These are phyloP conservation scores for Ectropis grisescens DNA, from an alignment of 1,140 invertebrate species.

Conservation along the genomic window DNA sequence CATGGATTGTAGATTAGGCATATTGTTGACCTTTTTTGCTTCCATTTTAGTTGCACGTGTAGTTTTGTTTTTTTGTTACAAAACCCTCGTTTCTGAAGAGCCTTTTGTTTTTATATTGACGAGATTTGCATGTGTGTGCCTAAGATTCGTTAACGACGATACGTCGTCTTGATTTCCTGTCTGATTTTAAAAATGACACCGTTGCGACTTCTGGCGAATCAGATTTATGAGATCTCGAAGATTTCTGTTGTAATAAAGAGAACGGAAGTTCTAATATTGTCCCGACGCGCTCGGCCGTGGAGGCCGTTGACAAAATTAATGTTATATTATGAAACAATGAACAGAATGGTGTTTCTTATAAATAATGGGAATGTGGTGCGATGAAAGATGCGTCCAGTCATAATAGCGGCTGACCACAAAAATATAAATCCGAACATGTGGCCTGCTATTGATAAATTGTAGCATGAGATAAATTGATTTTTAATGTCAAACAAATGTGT, in stretches of 20 bases:
- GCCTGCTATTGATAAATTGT: slow-evolving; percentile 22
- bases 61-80: slow-evolving; percentile 41
- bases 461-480: slow-evolving; percentile 3
- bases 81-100: slow-evolving; percentile 24
- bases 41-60: slow-evolving; percentile 52
- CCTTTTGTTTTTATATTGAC: slow-evolving; percentile 52
- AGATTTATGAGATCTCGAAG: slow-evolving; percentile 30
- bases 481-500: slow-evolving; percentile 7
- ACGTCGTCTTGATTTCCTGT: slow-evolving; percentile 10
- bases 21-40: slow-evolving; percentile 67
- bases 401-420: slow-evolving; percentile 33
- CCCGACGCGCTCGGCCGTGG: slow-evolving; percentile 36
- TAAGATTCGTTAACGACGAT: slow-evolving; percentile 5
- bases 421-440: slow-evolving; percentile 32
- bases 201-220: slow-evolving; percentile 11
- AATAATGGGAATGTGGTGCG: slow-evolving; percentile 37
- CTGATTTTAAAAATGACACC: slow-evolving; percentile 4
- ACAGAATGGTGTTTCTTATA: slow-evolving; percentile 43
- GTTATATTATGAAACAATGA: slow-evolving; percentile 66
- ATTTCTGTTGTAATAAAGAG: slow-evolving; percentile 31
- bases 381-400: slow-evolving; percentile 38
- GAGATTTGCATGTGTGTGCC: slow-evolving; percentile 50
- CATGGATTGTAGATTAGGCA: slow-evolving; percentile 67
- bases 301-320: slow-evolving; percentile 60
- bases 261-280: slow-evolving; percentile 62